Base-by-base conservation (phyloP, 2,113 vertebrate genomes). In the Coreoperca whiteheadi region DNA sequence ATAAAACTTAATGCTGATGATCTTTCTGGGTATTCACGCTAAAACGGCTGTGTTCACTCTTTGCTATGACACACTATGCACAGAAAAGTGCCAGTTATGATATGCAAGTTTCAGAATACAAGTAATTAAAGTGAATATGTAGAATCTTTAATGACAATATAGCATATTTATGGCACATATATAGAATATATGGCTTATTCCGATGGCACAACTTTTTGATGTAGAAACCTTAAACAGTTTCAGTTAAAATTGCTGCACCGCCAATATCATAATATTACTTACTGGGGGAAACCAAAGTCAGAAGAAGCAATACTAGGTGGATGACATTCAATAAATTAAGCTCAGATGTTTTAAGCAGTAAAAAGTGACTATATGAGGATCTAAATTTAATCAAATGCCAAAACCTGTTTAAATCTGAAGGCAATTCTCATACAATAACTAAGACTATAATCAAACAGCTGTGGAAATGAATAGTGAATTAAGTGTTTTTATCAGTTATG, bases 1-100 rank as follows among this genome's bases (percentile, higher is more conserved):
- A 70, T 72, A 54, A 78, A 78, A 67, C 16, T 7, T 67, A 60
- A 72, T 64, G 78, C 41, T 83, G 43, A 65, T 80, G 30, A 69
- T 79, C 50, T 70, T 6, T 50, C 43, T 59, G 41, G 41, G 41
- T 14, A 32, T 18, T 53, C 34, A n/a, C 46, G 56, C 25, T n/a
- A 60, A 77, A 72, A 53, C 0, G 18, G n/a, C 43, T 28, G 7
- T 20, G 30, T 76, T 60, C 1, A 43, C 28, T 37, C 32, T 57
- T 41, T 23, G 23, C 6, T 8, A 28, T 67, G 65, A 64, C 20
- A 63, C 34, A 53, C 21, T 77, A 57, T 57, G 39, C 21, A 20
- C 32, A 48, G 23, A 74, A 34, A 79, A 46, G 28, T 67, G 51
- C 20, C 20, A 20, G 18, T 50, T 50, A 50, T 28, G 12, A 39